Percentiles rank a stretch among this genome's conserved stretches.
These are phyloP conservation scores for Andinoacara biseriatus DNA, from an alignment of 2,113 vertebrate genomes.

Conservation along the genomic window DNA sequence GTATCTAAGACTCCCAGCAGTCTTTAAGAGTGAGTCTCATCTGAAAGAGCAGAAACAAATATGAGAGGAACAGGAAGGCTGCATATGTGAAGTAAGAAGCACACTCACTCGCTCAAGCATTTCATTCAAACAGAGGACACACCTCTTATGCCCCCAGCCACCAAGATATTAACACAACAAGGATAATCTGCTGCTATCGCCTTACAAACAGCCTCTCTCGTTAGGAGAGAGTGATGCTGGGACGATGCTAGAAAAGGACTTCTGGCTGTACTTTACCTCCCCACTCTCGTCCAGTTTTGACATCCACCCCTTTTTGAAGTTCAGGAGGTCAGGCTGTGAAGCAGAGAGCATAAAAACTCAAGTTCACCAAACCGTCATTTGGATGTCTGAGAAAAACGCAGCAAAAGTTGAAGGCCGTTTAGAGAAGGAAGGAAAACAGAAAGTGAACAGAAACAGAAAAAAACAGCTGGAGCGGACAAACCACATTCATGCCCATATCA, in stretches of 20 bases:
- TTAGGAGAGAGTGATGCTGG: not conserved
- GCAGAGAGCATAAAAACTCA: slow-evolving; percentile 28
- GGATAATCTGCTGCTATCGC: slow-evolving; percentile 31
- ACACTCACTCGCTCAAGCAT: slow-evolving; percentile 10
- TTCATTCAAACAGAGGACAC: slow-evolving; percentile 31
- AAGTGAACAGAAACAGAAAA: not conserved
- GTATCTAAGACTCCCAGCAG: not conserved
- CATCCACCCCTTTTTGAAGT: slow-evolving; percentile 99
- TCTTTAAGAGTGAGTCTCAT: not conserved
- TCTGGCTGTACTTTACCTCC: slow-evolving; percentile 82
- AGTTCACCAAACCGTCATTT: not conserved
- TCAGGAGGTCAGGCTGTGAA: slow-evolving; percentile 92
- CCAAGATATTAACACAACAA: slow-evolving; percentile 5
- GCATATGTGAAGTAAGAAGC: slow-evolving; percentile 7
- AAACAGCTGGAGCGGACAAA: not conserved
- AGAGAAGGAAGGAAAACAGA: not conserved
- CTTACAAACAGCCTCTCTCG: slow-evolving; percentile 41
- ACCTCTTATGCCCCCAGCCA: slow-evolving; percentile 35
- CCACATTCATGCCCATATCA: not conserved
- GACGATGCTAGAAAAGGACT: slow-evolving; percentile 18
- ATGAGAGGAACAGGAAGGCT: not conserved
- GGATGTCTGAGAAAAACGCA: not conserved
- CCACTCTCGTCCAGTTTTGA: slow-evolving; percentile 88
- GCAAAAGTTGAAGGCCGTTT: not conserved
- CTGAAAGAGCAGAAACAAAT: not conserved